Evolutionary conservation across 2,888 invertebrate species (phyloP).

Genomic region (Drosophila histrio): DNA sequence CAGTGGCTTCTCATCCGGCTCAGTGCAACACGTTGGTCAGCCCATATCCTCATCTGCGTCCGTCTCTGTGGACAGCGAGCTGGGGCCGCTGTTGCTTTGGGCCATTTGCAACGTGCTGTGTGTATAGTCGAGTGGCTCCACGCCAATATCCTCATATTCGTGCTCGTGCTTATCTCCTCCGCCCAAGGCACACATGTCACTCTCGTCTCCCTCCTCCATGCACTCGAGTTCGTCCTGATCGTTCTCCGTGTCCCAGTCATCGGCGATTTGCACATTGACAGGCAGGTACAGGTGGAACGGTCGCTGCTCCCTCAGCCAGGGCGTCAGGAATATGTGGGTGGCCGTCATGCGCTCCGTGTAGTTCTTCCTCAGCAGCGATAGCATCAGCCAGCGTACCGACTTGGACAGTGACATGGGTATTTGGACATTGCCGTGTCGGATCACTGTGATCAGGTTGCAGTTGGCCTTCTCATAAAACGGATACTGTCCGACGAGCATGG

Average conservation of each 20-base stretch:
- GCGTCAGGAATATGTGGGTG: conserved; percentile 77
- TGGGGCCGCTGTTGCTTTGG: conserved; percentile 29
- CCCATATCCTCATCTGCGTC: conserved; percentile 71
- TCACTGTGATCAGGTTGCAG: conserved; percentile 82
- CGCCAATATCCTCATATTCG: conserved; percentile 67
- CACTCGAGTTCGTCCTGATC: conserved; percentile 45
- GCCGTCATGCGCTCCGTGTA: conserved; percentile 79
- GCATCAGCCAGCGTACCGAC: conserved; percentile 79
- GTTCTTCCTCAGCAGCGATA: conserved; percentile 78
- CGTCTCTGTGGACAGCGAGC: conserved; percentile 11
- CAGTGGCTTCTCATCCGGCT: conserved; percentile 35
- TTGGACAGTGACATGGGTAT: conserved; percentile 77
- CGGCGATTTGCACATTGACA: conserved; percentile 76
- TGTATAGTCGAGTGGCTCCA: conserved; percentile 72
- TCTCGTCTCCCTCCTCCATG: conserved; percentile 33
- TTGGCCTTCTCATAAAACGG: conserved; percentile 83
- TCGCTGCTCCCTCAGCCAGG: conserved; percentile 80
- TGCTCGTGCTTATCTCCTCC: conserved; percentile 43
- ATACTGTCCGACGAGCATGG: conserved; percentile 83
- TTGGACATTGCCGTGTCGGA: conserved; percentile 82
- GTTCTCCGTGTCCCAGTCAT: conserved; percentile 66
- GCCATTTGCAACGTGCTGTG: conserved; percentile 64
- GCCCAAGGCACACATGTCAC: conserved; percentile 36
- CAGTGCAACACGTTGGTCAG: conserved; percentile 41
- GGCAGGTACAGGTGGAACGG: conserved; percentile 80